Evolutionary conservation across 1,140 invertebrate genomes (phyloP).

Genomic region (Eupristina koningsbergeri): DNA sequence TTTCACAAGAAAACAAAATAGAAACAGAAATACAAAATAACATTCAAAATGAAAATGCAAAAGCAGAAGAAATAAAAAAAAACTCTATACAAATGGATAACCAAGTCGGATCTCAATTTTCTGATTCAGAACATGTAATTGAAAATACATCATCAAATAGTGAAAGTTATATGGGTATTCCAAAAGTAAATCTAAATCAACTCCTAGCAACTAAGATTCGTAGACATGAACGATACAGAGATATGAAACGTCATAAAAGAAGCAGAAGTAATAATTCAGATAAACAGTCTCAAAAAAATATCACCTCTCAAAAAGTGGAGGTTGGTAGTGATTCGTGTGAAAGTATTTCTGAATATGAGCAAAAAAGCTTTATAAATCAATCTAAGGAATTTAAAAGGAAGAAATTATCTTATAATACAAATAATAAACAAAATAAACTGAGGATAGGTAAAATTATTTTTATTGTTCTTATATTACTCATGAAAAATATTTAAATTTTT

Average conservation of each 20-base stretch:
- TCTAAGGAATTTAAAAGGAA: not conserved
- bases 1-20: conserved; percentile 38
- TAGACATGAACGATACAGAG: conserved; percentile 11
- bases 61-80: conserved; percentile 8
- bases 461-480: not conserved
- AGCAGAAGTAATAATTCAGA: conserved; percentile 26
- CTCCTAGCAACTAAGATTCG: conserved; percentile 41
- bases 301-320: not conserved
- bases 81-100: not conserved
- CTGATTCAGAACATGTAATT: not conserved
- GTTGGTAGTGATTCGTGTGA: conserved; percentile 51
- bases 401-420: not conserved
- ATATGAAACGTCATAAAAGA: conserved; percentile 21
- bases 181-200: conserved; percentile 49
- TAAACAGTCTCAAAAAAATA: conserved; percentile 10
- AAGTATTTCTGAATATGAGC: conserved; percentile 55
- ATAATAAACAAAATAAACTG: not conserved
- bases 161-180: conserved; percentile 55
- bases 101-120: not conserved
- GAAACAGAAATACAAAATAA: conserved; percentile 22
- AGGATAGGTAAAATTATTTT: not conserved
- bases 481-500: too few species aligned
- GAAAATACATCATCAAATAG: conserved; percentile 50
- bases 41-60: conserved; percentile 36
- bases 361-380: not conserved